Conservation (phyloP, 2,888 invertebrate species). For the Cynaeus angustus region DNA sequence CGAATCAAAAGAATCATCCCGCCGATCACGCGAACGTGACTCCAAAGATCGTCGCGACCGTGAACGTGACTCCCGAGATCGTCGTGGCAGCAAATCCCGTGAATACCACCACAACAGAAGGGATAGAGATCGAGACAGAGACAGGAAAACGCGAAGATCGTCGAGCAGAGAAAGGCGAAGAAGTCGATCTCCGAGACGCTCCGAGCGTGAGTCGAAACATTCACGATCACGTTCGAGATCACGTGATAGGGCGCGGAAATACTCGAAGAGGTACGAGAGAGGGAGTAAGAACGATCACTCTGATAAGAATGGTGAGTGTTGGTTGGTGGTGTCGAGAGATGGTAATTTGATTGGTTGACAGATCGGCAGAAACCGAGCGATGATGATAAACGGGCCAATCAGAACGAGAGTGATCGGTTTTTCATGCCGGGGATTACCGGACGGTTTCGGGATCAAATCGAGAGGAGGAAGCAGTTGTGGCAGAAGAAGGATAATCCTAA, state of each 20-base stretch:
- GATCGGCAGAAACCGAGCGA: constrained; percentile 38
- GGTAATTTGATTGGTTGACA: background rate
- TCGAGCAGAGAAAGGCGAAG: constrained; percentile 63
- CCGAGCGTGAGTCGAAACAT: constrained; percentile 65
- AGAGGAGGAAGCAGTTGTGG: constrained; percentile 95
- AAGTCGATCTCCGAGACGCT: constrained; percentile 63
- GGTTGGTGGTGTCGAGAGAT: background rate
- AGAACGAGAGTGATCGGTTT: constrained; percentile 58
- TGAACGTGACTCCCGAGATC: constrained; percentile 43
- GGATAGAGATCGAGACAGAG: constrained; percentile 66
- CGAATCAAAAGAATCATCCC: constrained; percentile 39
- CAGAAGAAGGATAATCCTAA: constrained; percentile 78
- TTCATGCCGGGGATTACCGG: constrained; percentile 72
- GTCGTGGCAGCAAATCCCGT: background rate
- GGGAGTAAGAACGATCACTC: constrained; percentile 71
- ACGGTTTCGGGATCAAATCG: constrained; percentile 91
- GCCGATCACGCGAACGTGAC: constrained; percentile 28
- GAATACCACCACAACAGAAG: constrained; percentile 50
- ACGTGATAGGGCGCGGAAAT: constrained; percentile 59
- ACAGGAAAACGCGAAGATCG: constrained; percentile 59
- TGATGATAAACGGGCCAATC: constrained; percentile 22
- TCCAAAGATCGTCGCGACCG: constrained; percentile 44
- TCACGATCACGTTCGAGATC: constrained; percentile 60
- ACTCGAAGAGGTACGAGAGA: constrained; percentile 71
- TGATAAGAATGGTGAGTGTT: constrained; percentile 70